A percentile compares a stretch with the other conserved stretches of the same genome.
Evolutionary conservation across 2,113 vertebrate genomes (phyloP).

Genomic region (Gallinago paraguaiae): DNA sequence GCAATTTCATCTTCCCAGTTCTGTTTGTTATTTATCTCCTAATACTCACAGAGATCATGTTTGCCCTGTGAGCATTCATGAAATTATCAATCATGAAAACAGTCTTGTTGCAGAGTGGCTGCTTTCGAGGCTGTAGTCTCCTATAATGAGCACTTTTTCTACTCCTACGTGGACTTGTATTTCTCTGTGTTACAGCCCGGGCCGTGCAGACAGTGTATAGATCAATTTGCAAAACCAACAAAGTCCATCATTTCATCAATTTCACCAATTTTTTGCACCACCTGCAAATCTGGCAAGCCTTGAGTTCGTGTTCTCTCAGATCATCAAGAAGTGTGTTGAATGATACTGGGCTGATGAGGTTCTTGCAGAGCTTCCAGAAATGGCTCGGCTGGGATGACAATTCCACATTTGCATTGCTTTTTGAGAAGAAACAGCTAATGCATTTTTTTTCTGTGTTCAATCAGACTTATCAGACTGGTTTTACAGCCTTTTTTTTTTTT

Average conservation of each 20-base stretch:
- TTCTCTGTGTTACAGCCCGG: not conserved
- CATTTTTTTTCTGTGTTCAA: not conserved
- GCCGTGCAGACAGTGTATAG: not conserved
- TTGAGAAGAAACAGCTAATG: not conserved
- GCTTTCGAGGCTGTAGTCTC: not conserved
- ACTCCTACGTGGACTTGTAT: not conserved
- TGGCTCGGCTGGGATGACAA: not conserved
- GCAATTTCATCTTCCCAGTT: not conserved
- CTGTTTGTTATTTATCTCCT: constrained; percentile 1
- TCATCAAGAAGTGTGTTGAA: not conserved
- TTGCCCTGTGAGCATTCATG: not conserved
- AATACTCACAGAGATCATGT: not conserved
- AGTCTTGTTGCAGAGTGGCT: not conserved
- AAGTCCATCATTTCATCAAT: not conserved
- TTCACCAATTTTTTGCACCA: not conserved
- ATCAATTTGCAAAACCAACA: not conserved
- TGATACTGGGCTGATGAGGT: not conserved
- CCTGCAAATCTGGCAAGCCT: not conserved
- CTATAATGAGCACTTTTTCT: not conserved
- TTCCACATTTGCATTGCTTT: not conserved
- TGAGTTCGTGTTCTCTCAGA: constrained; percentile 14
- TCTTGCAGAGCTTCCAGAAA: not conserved
- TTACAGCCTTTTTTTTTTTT: not conserved
- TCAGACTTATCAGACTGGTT: not conserved
- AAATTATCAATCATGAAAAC: not conserved